Conservation (phyloP, 2,888 invertebrate genomes). For the Copidosoma aretas region DNA sequence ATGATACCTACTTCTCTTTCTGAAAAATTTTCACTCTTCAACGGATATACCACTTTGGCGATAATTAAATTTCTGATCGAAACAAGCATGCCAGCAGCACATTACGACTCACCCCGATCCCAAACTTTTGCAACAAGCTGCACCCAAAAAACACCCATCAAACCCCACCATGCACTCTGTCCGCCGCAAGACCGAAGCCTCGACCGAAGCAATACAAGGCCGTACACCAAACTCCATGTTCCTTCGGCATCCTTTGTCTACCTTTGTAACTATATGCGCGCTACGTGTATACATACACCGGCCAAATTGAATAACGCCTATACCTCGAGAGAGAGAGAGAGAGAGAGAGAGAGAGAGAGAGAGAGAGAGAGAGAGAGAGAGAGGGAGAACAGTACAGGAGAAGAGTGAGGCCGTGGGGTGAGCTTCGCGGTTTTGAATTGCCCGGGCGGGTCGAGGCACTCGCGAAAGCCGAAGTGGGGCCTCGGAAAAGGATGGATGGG, state of each 20-base stretch:
- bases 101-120: too few species aligned
- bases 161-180: too few species aligned
- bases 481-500: too few species aligned
- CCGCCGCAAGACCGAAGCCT: too few species aligned
- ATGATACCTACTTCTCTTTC: too few species aligned
- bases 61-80: too few species aligned
- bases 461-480: too few species aligned
- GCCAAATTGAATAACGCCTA: conserved; percentile 1
- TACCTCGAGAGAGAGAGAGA: not conserved
- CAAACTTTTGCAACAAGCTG: too few species aligned
- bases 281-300: not conserved
- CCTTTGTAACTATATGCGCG: not conserved
- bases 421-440: conserved; percentile 33
- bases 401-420: conserved; percentile 4
- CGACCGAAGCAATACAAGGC: not conserved
- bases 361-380: not conserved
- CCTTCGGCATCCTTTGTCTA: not conserved
- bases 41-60: too few species aligned
- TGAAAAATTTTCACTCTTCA: too few species aligned
- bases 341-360: not conserved
- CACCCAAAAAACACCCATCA: too few species aligned
- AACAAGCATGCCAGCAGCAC: too few species aligned
- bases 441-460: not conserved
- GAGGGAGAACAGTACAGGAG: not conserved
- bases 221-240: not conserved